Evolutionary conservation across 2,888 invertebrate species (phyloP).

Genomic region (Hipparchia sbordonii): DNA sequence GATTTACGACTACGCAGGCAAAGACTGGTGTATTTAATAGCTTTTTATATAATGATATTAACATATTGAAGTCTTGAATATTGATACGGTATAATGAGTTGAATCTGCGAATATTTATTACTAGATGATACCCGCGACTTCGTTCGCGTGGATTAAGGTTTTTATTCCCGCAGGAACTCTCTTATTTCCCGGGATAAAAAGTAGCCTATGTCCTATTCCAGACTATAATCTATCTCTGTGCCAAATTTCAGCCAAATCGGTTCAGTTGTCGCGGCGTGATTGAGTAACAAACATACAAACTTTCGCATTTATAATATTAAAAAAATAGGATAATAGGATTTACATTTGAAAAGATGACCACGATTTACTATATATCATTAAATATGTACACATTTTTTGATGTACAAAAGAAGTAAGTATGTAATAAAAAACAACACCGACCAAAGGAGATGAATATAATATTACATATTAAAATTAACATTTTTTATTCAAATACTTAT

Average conservation of each 20-base stretch:
- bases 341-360: not conserved
- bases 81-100: not conserved
- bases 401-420: not conserved
- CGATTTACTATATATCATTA: not conserved
- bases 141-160: too few relatives aligned
- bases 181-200: too few relatives aligned
- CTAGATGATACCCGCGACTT: too few relatives aligned
- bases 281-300: too few relatives aligned
- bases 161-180: too few relatives aligned
- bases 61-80: constrained; percentile 5
- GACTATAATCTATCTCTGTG: too few relatives aligned
- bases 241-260: too few relatives aligned
- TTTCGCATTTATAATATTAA: too few relatives aligned
- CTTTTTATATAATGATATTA: constrained; percentile 1
- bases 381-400: not conserved
- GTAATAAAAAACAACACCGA: constrained; percentile 21
- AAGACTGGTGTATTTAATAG: not conserved
- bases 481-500: constrained; percentile 28
- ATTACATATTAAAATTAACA: constrained; percentile 30
- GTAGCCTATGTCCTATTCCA: too few relatives aligned
- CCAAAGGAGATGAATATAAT: constrained; percentile 29
- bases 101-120: not conserved
- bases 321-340: not conserved
- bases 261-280: too few relatives aligned
- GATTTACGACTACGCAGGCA: not conserved